phyloP scores from a whole-genome alignment of 2,888 invertebrate genomes.

The Phania funesta region DNA sequence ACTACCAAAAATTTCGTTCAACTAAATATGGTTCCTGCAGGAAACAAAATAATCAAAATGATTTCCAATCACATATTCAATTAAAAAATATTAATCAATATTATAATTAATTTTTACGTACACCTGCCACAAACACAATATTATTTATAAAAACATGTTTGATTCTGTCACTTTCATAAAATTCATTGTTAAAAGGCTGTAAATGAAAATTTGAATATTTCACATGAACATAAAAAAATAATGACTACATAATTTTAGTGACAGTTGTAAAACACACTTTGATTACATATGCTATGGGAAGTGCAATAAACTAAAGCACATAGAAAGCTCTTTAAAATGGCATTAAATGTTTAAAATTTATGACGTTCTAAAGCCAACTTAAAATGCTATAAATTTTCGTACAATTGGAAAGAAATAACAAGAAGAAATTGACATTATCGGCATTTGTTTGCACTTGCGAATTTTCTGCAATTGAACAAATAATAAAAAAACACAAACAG shows the following conservation, averaged over 20 bases:
- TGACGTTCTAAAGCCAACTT: constrained; percentile 67
- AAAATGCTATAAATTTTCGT: constrained; percentile 71
- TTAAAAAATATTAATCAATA: too few relatives aligned
- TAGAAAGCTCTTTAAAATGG: constrained; percentile 65
- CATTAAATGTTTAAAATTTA: constrained; percentile 70
- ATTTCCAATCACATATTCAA: too few relatives aligned
- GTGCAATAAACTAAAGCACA: constrained; percentile 3
- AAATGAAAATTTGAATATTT: not conserved
- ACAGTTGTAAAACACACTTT: not conserved
- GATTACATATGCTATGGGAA: not conserved
- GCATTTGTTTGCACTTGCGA: constrained; percentile 75
- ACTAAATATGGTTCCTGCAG: too few relatives aligned
- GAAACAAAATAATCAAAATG: too few relatives aligned
- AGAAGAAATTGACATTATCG: constrained; percentile 71
- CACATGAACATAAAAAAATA: constrained; percentile 36
- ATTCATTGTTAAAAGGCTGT: too few relatives aligned
- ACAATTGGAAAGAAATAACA: constrained; percentile 66
- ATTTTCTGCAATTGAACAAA: constrained; percentile 75
- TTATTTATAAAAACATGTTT: too few relatives aligned
- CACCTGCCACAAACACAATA: too few relatives aligned
- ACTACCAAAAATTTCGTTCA: too few relatives aligned
- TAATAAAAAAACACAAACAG: constrained; percentile 70
- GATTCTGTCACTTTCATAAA: too few relatives aligned
- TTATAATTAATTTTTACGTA: too few relatives aligned
- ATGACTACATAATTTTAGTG: constrained; percentile 8